Evolutionary conservation across 2,888 invertebrate species (phyloP).

Genomic region (Idaea straminata): DNA sequence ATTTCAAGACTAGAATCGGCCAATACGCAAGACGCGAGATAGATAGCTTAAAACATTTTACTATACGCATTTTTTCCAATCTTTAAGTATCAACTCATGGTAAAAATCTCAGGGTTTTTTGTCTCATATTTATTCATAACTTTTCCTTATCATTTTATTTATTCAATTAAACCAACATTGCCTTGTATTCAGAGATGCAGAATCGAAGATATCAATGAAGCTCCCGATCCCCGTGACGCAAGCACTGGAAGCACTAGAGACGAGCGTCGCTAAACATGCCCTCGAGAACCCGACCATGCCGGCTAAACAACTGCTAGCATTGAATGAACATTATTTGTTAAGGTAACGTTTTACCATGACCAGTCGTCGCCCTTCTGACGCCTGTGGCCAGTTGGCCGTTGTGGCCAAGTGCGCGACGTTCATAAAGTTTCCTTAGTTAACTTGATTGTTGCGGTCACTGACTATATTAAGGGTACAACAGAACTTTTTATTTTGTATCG

Average conservation of each 20-base stretch:
- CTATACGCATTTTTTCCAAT: not conserved
- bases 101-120: not conserved
- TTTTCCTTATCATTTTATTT: conserved; percentile 1
- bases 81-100: not conserved
- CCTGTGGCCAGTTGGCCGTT: too few species aligned
- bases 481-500: too few species aligned
- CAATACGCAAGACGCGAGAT: too few species aligned
- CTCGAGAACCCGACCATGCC: conserved; percentile 32
- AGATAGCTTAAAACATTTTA: too few species aligned
- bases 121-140: not conserved
- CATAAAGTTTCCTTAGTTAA: too few species aligned
- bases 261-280: conserved; percentile 34
- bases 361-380: not conserved
- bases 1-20: too few species aligned
- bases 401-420: too few species aligned
- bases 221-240: conserved; percentile 44
- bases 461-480: too few species aligned
- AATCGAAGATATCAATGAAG: conserved; percentile 50
- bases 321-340: conserved; percentile 41
- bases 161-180: conserved; percentile 2
- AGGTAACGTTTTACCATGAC: conserved; percentile 37
- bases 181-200: conserved; percentile 48
- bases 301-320: conserved; percentile 35
- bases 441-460: too few species aligned
- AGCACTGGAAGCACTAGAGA: conserved; percentile 52